A percentile compares a stretch with the other conserved stretches of the same genome.
These are phyloP conservation scores for Saturnia pavonia DNA, from an alignment of 2,888 invertebrate genomes.

Conservation along the genomic window DNA sequence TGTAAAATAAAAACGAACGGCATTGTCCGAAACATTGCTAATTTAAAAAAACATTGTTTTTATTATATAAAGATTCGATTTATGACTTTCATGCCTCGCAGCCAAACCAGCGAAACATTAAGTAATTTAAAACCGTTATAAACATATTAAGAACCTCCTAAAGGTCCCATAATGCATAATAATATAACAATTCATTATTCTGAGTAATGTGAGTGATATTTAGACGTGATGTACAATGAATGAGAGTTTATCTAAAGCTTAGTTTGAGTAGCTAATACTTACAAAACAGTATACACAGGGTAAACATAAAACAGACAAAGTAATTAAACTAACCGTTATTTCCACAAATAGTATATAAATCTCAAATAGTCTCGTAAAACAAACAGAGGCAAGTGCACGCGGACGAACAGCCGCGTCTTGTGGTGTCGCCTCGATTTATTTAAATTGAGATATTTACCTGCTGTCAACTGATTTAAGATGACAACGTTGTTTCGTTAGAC, in stretches of 20 bases:
- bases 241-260: conserved; percentile 31
- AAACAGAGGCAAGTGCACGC: conserved; percentile 53
- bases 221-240: conserved; percentile 27
- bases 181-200: not conserved
- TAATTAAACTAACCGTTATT: conserved; percentile 70
- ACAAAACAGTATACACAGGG: conserved; percentile 40
- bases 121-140: not conserved
- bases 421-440: conserved; percentile 35
- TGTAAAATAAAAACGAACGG: too few relatives aligned
- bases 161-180: not conserved
- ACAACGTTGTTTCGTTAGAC: conserved; percentile 35
- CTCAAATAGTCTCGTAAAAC: conserved; percentile 54
- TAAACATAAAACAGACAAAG: conserved; percentile 61
- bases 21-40: too few relatives aligned
- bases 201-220: not conserved
- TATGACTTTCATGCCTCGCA: not conserved
- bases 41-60: not conserved
- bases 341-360: conserved; percentile 63
- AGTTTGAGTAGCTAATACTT: conserved; percentile 39
- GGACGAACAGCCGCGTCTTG: conserved; percentile 32
- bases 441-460: conserved; percentile 49
- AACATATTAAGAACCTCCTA: not conserved
- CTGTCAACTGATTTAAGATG: conserved; percentile 38
- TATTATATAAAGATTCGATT: not conserved
- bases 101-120: not conserved